Conservation (phyloP, 2,113 vertebrate species). For the Neotragus pygmaeus region DNA sequence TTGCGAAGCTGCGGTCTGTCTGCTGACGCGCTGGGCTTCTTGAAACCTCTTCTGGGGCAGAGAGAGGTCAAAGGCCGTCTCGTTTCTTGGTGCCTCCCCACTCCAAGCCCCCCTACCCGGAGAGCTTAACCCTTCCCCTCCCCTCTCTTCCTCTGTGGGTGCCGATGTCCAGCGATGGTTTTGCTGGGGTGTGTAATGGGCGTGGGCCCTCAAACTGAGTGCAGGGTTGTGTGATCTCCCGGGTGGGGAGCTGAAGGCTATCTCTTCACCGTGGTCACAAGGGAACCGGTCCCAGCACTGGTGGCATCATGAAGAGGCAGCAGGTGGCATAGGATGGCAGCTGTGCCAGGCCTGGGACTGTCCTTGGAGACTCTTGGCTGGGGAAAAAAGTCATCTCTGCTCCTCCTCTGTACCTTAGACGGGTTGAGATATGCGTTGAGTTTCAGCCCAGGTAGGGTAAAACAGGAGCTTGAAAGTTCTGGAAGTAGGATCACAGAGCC, state of each 20-base stretch:
- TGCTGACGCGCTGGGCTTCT: neutral
- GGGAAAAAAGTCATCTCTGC: neutral
- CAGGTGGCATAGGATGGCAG: neutral
- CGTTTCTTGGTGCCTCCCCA: neutral
- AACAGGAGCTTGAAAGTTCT: neutral
- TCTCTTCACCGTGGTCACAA: neutral
- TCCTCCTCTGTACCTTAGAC: neutral
- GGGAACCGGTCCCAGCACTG: neutral
- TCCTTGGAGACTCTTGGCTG: neutral
- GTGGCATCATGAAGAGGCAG: neutral
- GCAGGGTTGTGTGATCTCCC: neutral
- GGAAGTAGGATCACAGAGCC: neutral
- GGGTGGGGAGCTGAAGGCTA: neutral
- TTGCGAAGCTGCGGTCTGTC: neutral
- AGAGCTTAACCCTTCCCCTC: neutral
- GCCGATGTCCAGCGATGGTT: accelerated
- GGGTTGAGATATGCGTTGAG: neutral
- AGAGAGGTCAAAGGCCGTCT: neutral
- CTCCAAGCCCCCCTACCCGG: neutral
- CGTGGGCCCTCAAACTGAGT: accelerated
- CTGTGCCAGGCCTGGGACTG: neutral
- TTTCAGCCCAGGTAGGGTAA: neutral
- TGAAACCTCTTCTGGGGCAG: neutral
- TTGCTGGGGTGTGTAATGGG: accelerated
- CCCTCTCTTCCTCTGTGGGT: neutral